Base-by-base conservation (phyloP, 1,140 invertebrate species). In the Elymnias hypermnestra region DNA sequence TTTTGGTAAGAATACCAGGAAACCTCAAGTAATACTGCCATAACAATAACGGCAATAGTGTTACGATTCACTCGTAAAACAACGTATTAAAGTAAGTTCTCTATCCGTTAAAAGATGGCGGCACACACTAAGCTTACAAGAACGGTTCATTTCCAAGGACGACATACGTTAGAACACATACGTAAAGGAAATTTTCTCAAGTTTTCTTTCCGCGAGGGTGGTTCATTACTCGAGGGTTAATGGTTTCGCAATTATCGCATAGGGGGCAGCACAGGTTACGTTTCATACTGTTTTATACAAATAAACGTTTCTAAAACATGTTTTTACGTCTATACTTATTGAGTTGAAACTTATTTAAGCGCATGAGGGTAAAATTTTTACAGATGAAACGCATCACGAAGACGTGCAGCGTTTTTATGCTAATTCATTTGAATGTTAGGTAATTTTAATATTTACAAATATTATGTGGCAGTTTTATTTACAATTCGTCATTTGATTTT, bases 101-200 rank as follows among this genome's bases (percentile, higher is more conserved):
- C 76, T 79, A 81, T 71, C 45, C 76, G 63, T 38, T 57, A 61
- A 67, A 36, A 83, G 79, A 79, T 83, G 79, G 79, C 76, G 55
- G 53, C 58, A 61, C 48, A 29, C 31, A 39, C 37, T 8, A 4
- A 23, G 17, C 31, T 36, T 39, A 47, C 35, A 36, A 19, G 29
- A 29, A 15, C 26, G 57, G 61, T 68, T 63, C 54, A 41, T 41
- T 26, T 55, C 37, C 23, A 39, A 35, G 55, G 37, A 42, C 29
- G 43, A 65, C 60, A 65, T 53, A 67, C 56, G 59, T 62, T 62
- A 53, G 53, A n/a, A 44, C 59, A 61, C 58, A 63, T 42, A 63
- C 55, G 56, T 60, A 48, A 47, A 50, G 53, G 49, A 56, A 60
- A 51, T 73, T 79, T 77, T 62, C 69, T 77, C 39, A 58, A 60